Evolutionary conservation across 2,797 vertebrate species (phyloP), one percentile per base, ranked within the genome.

Genomic region (Tinamus major): DNA sequence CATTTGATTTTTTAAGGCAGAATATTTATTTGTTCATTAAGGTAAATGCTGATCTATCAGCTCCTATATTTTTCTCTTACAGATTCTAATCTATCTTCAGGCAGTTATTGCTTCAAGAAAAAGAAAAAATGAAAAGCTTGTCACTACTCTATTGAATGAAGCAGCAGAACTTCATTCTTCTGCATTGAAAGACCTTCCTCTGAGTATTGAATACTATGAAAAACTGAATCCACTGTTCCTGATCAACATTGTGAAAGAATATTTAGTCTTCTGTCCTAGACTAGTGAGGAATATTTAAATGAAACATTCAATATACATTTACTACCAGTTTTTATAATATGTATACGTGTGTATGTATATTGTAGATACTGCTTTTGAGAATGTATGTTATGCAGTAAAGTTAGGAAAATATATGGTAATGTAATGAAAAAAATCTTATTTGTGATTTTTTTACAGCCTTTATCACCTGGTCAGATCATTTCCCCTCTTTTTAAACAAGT

Each of bases 21-120:
- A 51, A 70, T 53, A 51, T 70, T 37, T 51, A 26, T 19, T 31
- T 48, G 31, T 49, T 59, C 23, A 58, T 21, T 65, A 20, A n/a
- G 35, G 17, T 41, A 68, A 53, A 39, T 39, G 27, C 21, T 10
- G 21, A 2, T 13, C 62, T 74, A 29, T 91, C 53, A 55, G 29
- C 29, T 55, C 29, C 31, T 31, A 29, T 53, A 55, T 55, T 55
- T 27, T 53, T 61, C 29, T 75, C 33, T 29, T 35, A 13, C 93
- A 98, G 98, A 91, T 97, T 56, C 89, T 98, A 63, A 79, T 94
- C 48, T 97, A 98, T 87, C 96, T 98, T 39, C 97, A 98, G 89
- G 98, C 97, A 37, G 86, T 98, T 5, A 81, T 98, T 74, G 94
- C 94, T 3, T 95, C 94, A 62, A 97, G 70, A 87, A 97, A 94